Conservation (phyloP, 2,888 invertebrate genomes). For the Drepanosiphum platanoidis region DNA sequence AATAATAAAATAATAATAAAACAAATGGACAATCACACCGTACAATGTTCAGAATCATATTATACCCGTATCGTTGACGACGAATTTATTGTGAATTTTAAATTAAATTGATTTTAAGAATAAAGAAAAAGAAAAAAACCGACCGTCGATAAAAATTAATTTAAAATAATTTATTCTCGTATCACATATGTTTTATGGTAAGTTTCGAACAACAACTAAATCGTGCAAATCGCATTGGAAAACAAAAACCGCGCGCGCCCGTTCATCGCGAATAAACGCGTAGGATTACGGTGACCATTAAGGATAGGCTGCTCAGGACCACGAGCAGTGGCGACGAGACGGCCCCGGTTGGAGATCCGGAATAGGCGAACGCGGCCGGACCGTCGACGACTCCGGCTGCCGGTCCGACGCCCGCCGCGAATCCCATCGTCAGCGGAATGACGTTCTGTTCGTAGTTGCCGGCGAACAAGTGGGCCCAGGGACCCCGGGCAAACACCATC, state of each 20-base stretch:
- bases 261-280: background rate
- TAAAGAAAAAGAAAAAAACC: no score
- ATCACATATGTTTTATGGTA: no score
- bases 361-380: background rate
- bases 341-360: background rate
- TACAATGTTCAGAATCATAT: no score
- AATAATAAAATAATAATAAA: no score
- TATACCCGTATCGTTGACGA: no score
- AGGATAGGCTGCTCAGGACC: background rate
- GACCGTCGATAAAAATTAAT: no score
- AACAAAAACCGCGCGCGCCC: background rate
- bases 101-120: no score
- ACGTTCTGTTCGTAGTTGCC: conserved; percentile 64
- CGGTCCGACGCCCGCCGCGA: conserved; percentile 63
- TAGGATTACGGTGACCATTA: background rate
- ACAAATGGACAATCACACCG: no score
- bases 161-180: no score
- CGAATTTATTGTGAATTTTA: no score
- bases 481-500: conserved; percentile 64
- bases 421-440: conserved; percentile 64
- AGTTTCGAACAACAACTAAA: no score
- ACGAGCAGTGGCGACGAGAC: background rate
- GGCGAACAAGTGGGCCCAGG: conserved; percentile 64
- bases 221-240: no score
- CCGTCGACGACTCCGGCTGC: background rate